Percentiles rank a stretch among this genome's conserved stretches.
Conservation (phyloP, 2,888 invertebrate genomes). For the Boloria euphrosyne region DNA sequence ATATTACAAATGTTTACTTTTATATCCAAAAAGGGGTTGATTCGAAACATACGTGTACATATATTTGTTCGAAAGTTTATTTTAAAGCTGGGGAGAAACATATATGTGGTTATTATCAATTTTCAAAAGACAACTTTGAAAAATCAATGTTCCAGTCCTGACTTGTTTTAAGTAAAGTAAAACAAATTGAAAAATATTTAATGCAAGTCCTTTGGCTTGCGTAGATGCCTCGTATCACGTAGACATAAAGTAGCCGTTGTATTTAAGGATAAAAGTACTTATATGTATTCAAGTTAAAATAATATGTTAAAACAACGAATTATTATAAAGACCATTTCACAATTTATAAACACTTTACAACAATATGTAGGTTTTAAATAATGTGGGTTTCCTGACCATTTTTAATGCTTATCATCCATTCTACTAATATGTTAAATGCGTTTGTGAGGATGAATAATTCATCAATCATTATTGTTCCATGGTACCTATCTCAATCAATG, state of each 20-base stretch:
- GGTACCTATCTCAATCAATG: too few relatives aligned
- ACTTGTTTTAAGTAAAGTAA: too few relatives aligned
- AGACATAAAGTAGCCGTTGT: background rate
- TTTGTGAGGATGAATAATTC: too few relatives aligned
- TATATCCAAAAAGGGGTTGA: background rate
- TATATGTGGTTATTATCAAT: too few relatives aligned
- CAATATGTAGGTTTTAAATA: background rate
- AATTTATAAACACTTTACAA: background rate
- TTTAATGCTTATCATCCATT: too few relatives aligned
- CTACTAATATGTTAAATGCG: too few relatives aligned
- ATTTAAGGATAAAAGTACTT: background rate
- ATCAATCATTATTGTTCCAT: too few relatives aligned
- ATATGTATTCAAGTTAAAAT: background rate
- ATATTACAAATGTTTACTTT: background rate
- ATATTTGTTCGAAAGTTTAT: background rate
- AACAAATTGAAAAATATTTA: background rate
- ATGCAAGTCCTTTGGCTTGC: background rate
- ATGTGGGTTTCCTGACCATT: too few relatives aligned
- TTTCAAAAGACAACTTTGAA: too few relatives aligned
- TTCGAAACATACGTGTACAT: background rate
- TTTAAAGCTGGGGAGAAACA: too few relatives aligned
- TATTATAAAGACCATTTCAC: too few relatives aligned
- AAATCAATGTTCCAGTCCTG: too few relatives aligned
- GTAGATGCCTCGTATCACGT: conserved; percentile 13
- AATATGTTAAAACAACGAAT: background rate